Conservation (phyloP, 2,888 invertebrate genomes). For the Anaspis maculata region DNA sequence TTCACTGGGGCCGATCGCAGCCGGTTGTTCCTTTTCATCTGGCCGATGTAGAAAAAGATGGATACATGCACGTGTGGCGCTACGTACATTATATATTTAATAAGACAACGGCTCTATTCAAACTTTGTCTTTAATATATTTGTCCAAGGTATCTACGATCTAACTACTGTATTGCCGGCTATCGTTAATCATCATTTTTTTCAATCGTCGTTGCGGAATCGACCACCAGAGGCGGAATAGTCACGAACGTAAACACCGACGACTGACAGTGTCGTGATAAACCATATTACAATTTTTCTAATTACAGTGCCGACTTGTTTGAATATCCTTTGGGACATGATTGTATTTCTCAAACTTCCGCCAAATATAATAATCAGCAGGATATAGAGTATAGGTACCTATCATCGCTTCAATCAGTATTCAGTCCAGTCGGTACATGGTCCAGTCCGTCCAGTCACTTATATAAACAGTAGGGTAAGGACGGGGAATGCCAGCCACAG, state of each 20-base stretch:
- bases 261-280: constrained; percentile 17
- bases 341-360: neutral
- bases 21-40: neutral
- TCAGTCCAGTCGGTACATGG: too few species aligned
- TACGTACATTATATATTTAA: constrained; percentile 14
- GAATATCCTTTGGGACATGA: too few species aligned
- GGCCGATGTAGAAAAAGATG: neutral
- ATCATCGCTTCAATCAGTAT: too few species aligned
- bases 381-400: too few species aligned
- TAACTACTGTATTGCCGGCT: constrained; percentile 32
- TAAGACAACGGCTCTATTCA: constrained; percentile 36
- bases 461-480: too few species aligned
- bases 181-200: constrained; percentile 30
- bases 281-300: neutral
- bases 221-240: constrained; percentile 29
- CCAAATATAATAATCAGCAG: too few species aligned
- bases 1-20: constrained; percentile 13
- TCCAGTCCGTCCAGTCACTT: too few species aligned
- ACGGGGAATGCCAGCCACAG: too few species aligned
- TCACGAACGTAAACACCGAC: constrained; percentile 29
- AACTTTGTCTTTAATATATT: constrained; percentile 35
- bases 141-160: constrained; percentile 30
- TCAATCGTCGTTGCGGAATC: constrained; percentile 25
- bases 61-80: constrained; percentile 1
- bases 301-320: neutral